Conservation (phyloP, 2,797 vertebrate species). For the Mastacembelus armatus region DNA sequence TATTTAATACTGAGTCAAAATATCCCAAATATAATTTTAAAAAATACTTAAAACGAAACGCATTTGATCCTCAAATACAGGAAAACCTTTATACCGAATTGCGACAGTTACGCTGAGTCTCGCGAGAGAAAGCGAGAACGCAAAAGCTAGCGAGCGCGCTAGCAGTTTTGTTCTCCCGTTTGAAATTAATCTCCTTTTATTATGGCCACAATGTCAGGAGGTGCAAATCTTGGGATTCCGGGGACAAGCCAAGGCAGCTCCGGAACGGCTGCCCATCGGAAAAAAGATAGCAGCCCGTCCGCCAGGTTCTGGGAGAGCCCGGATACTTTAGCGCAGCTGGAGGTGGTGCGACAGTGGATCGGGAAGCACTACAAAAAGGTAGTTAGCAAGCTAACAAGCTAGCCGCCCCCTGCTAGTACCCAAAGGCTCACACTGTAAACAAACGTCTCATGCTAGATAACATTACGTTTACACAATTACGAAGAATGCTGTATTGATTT, state of each 20-base stretch:
- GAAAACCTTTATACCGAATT: constrained; percentile 16
- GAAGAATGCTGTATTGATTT: not conserved
- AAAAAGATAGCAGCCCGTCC: constrained; percentile 91
- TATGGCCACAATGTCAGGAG: constrained; percentile 78
- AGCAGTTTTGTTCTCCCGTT: constrained; percentile 70
- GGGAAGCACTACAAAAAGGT: constrained; percentile 98
- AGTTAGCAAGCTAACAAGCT: constrained; percentile 45
- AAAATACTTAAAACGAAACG: not conserved
- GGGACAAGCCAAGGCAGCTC: constrained; percentile 59
- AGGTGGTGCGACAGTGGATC: constrained; percentile 91
- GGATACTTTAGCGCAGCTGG: constrained; percentile 91
- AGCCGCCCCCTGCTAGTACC: constrained; percentile 58
- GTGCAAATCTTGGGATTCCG: constrained; percentile 68
- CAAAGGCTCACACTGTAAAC: constrained; percentile 63
- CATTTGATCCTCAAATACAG: not conserved
- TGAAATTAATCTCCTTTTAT: constrained; percentile 55
- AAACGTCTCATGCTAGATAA: constrained; percentile 42
- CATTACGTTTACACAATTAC: constrained; percentile 12
- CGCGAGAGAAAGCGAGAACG: constrained; percentile 64
- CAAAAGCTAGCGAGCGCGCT: constrained; percentile 66
- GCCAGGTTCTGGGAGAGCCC: constrained; percentile 91
- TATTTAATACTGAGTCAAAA: rapidly evolving
- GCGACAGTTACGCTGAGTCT: constrained; percentile 12
- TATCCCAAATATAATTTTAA: rapidly evolving
- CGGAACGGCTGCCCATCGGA: constrained; percentile 73